Percentiles rank a stretch among this genome's conserved stretches.
phyloP scores from a whole-genome alignment of 1,140 invertebrate genomes.

The Mya arenaria region DNA sequence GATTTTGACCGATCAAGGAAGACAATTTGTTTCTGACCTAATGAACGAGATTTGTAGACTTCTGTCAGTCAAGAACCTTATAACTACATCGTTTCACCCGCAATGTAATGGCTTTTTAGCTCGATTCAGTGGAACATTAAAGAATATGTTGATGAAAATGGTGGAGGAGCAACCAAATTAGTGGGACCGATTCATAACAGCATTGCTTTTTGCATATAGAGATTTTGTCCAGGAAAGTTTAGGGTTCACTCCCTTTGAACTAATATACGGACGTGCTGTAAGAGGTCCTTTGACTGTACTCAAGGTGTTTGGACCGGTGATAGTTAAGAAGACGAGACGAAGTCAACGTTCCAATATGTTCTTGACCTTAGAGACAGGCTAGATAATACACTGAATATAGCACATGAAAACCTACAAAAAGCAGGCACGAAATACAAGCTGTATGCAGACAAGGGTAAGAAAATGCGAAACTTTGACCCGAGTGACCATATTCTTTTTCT shows the following conservation, averaged over 20 bases:
- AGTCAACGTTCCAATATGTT: constrained; percentile 63
- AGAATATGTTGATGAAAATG: constrained; percentile 65
- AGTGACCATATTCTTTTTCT: constrained; percentile 57
- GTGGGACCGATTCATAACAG: constrained; percentile 73
- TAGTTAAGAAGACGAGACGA: constrained; percentile 1
- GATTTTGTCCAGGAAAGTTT: constrained; percentile 60
- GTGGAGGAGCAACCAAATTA: constrained; percentile 66
- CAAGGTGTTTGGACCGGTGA: constrained; percentile 70
- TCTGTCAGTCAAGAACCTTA: constrained; percentile 61
- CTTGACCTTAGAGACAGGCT: constrained; percentile 57
- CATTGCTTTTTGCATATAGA: constrained; percentile 72
- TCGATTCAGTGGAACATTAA: constrained; percentile 63
- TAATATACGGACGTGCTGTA: constrained; percentile 70
- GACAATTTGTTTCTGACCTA: constrained; percentile 77
- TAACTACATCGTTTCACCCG: constrained; percentile 67
- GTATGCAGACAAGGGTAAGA: constrained; percentile 49
- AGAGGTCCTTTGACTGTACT: constrained; percentile 67
- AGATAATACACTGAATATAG: constrained; percentile 57
- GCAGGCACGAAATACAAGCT: constrained; percentile 49
- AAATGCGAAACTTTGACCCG: constrained; percentile 39
- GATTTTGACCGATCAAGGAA: constrained; percentile 80
- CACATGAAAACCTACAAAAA: constrained; percentile 40
- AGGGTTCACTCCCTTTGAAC: constrained; percentile 69
- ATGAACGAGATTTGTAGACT: constrained; percentile 58
- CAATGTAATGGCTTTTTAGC: constrained; percentile 70